Evolutionary conservation across 2,113 vertebrate genomes (phyloP).

Genomic region (Sander lucioperca): DNA sequence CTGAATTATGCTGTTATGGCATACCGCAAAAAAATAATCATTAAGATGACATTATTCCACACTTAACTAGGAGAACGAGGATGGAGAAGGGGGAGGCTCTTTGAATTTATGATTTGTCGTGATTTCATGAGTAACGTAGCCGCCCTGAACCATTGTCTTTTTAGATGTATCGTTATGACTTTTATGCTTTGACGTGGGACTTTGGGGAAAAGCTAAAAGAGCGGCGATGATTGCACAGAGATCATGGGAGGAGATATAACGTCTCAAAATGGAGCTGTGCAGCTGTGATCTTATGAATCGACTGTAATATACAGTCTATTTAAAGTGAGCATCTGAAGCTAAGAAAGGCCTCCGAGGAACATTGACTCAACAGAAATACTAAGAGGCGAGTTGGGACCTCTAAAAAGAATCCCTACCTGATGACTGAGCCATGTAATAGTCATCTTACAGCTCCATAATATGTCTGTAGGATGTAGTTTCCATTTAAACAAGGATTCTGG

Average conservation of each 20-base stretch:
- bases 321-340: constrained; percentile 36
- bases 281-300: constrained; percentile 30
- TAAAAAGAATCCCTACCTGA: constrained; percentile 36
- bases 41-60: constrained; percentile 89
- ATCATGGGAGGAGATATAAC: constrained; percentile 44
- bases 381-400: constrained; percentile 12
- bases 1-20: constrained; percentile 89
- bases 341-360: constrained; percentile 33
- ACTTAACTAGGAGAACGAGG: constrained; percentile 81
- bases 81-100: constrained; percentile 21
- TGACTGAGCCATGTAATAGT: constrained; percentile 42
- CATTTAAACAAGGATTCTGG: neutral
- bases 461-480: constrained; percentile 10
- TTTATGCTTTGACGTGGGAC: constrained; percentile 65
- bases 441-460: constrained; percentile 29
- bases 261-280: constrained; percentile 34
- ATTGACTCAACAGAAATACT: constrained; percentile 56
- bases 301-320: constrained; percentile 46
- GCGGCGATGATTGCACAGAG: constrained; percentile 53
- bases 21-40: constrained; percentile 87
- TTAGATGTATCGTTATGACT: constrained; percentile 70
- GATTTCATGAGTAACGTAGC: constrained; percentile 64
- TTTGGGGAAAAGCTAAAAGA: constrained; percentile 63
- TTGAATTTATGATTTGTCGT: constrained; percentile 79
- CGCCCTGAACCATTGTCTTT: constrained; percentile 53